Evolutionary conservation across 2,888 invertebrate species (phyloP), one percentile per base, ranked within the genome.

Genomic region (Eurois occulta): DNA sequence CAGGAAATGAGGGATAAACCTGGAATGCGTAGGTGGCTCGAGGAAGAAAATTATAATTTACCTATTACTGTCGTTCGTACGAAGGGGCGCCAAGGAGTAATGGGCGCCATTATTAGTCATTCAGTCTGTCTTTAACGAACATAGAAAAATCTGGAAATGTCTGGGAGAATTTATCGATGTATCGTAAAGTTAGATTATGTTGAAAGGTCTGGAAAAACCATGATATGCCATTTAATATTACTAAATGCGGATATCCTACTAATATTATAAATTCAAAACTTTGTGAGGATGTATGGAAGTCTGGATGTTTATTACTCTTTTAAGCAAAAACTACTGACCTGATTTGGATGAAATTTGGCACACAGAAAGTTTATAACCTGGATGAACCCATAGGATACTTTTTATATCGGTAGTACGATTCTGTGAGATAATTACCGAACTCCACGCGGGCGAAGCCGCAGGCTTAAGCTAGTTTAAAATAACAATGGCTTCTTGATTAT

Each of bases 21-120:
- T 83, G 75, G 77, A 78, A 86, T 81, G 84, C 81, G 86, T 86
- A 85, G 87, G 89, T 89, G 86, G 87, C 86, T 87, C 87, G 86
- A 87, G 86, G 87, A 85, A 78, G 84, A 83, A 88, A 86, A 90
- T 87, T 70, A 83, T 83, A 83, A 88, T 87, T 90, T 88, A n/a
- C n/a, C n/a, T n/a, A 91, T 90, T 86, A 83, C 83, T 85, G 88
- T 88, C 89, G 88, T 82, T 81, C 80, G 74, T 76, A 83, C 81
- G 81, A 78, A 85, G 86, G 88, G 88, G 81, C 75, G 75, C 77
- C 64, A 75, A 84, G 83, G 87, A 89, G 77, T 80, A 85, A 90
- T 90, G 85, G 84, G 77, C 46, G 83, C 77, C 79, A 88, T 91
- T 91, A 91, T 83, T 87, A 74, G 80, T 62, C 60, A 71, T 81